phyloP scores from a whole-genome alignment of 2,888 invertebrate genomes.

The Neuroscelio doddi region DNA sequence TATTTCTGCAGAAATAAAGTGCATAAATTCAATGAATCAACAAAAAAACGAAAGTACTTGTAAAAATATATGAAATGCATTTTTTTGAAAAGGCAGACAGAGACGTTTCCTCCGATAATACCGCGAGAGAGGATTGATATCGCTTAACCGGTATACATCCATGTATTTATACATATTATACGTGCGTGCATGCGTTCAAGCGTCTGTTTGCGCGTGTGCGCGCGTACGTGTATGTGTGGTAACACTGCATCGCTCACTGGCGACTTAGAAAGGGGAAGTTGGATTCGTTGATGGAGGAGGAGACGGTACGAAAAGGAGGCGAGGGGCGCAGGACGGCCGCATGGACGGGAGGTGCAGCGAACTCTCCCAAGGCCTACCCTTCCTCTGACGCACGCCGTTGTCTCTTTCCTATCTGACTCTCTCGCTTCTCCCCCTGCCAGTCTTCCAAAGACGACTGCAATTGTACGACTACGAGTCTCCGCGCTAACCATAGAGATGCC shows the following conservation, averaged over 20 bases:
- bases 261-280: conserved; percentile 68
- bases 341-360: conserved; percentile 71
- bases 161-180: conserved; percentile 6
- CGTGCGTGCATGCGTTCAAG: conserved; percentile 42
- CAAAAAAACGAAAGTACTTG: neutral
- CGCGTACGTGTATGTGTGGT: conserved; percentile 38
- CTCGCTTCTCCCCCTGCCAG: conserved; percentile 37
- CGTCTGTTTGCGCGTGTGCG: conserved; percentile 24
- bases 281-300: conserved; percentile 49
- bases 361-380: conserved; percentile 71
- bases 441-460: conserved; percentile 37
- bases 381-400: conserved; percentile 40
- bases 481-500: conserved; percentile 12
- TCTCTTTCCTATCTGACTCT: conserved; percentile 44
- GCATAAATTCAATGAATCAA: neutral
- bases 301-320: conserved; percentile 38
- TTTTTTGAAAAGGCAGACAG: conserved; percentile 38
- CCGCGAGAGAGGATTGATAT: conserved; percentile 42
- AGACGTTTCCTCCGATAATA: conserved; percentile 46
- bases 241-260: conserved; percentile 53
- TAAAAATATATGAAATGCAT: conserved; percentile 6
- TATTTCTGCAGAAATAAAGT: too few relatives aligned
- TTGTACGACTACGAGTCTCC: conserved; percentile 31
- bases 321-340: conserved; percentile 57
- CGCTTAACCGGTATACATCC: conserved; percentile 39